Evolutionary conservation across 1,140 invertebrate genomes (phyloP).

Genomic region (Drosophila santomea): DNA sequence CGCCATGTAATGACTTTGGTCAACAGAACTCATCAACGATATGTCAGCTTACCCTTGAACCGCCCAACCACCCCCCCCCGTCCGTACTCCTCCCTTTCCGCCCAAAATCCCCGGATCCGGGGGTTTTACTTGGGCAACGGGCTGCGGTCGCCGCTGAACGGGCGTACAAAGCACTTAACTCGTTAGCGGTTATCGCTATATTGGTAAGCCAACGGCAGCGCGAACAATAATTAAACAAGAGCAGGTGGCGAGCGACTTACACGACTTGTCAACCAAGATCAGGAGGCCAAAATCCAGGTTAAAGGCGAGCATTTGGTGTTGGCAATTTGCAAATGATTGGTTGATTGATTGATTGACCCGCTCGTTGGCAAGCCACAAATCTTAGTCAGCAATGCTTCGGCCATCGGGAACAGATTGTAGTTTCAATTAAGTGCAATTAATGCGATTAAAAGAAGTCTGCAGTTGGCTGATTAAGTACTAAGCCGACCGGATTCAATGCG

Average conservation of each 20-base stretch:
- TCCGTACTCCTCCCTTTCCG: not conserved
- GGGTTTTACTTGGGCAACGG: constrained; percentile 24
- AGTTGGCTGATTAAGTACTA: constrained; percentile 39
- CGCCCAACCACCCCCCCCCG: not conserved
- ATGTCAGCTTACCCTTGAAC: constrained; percentile 48
- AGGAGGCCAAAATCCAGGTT: constrained; percentile 27
- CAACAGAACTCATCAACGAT: constrained; percentile 77
- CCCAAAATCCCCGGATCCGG: not conserved
- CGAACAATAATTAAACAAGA: constrained; percentile 78
- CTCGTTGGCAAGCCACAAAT: constrained; percentile 49
- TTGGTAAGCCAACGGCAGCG: constrained; percentile 69
- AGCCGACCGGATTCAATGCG: constrained; percentile 10
- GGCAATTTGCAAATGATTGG: constrained; percentile 65
- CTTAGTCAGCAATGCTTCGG: constrained; percentile 23
- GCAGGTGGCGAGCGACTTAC: constrained; percentile 52
- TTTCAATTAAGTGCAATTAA: constrained; percentile 75
- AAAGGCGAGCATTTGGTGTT: constrained; percentile 16
- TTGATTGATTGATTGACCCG: constrained; percentile 45
- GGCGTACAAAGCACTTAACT: constrained; percentile 77
- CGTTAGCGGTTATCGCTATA: constrained; percentile 79
- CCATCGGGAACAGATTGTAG: constrained; percentile 40
- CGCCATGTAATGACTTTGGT: constrained; percentile 76
- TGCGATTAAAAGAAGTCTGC: constrained; percentile 59
- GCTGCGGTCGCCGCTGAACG: constrained; percentile 57
- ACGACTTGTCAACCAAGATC: constrained; percentile 69